Conservation (phyloP, 2,888 invertebrate species). For the Anagyrus pseudococci region DNA sequence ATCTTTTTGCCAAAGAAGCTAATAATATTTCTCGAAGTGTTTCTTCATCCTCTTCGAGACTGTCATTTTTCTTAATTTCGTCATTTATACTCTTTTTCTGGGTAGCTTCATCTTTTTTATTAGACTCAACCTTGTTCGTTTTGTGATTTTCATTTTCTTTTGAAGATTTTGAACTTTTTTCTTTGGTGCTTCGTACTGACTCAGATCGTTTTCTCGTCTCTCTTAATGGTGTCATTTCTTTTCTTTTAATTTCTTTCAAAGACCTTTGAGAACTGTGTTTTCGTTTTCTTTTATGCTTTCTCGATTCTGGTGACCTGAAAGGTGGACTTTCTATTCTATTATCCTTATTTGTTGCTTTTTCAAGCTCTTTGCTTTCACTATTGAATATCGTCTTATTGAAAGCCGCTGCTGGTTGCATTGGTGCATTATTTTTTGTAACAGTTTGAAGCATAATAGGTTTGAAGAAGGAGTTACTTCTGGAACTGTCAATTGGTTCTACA, state of each 20-base stretch:
- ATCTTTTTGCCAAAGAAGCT: slow-evolving; percentile 52
- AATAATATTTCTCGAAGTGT: slow-evolving; percentile 52
- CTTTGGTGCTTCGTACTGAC: neutral
- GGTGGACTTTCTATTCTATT: neutral
- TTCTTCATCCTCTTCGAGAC: slow-evolving; percentile 58
- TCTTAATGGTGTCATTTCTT: neutral
- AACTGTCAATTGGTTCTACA: too few species aligned
- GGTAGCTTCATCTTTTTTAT: neutral
- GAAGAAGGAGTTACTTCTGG: too few species aligned
- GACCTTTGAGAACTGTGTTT: neutral
- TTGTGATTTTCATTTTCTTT: slow-evolving; percentile 6
- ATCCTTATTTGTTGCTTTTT: neutral
- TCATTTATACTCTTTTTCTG: neutral
- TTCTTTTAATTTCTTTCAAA: neutral
- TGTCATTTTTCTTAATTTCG: slow-evolving; percentile 29
- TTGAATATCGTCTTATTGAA: slow-evolving; percentile 25
- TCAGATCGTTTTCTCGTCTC: neutral
- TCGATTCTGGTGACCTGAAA: too few species aligned
- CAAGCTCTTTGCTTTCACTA: neutral
- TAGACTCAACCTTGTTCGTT: neutral
- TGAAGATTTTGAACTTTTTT: neutral
- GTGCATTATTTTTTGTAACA: slow-evolving; percentile 44
- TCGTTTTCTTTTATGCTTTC: neutral
- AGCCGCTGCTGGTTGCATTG: slow-evolving; percentile 41
- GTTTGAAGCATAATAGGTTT: slow-evolving; percentile 49